These are phyloP conservation scores for Volucella bombylans DNA, from an alignment of 2,888 invertebrate species.

Conservation along the genomic window DNA sequence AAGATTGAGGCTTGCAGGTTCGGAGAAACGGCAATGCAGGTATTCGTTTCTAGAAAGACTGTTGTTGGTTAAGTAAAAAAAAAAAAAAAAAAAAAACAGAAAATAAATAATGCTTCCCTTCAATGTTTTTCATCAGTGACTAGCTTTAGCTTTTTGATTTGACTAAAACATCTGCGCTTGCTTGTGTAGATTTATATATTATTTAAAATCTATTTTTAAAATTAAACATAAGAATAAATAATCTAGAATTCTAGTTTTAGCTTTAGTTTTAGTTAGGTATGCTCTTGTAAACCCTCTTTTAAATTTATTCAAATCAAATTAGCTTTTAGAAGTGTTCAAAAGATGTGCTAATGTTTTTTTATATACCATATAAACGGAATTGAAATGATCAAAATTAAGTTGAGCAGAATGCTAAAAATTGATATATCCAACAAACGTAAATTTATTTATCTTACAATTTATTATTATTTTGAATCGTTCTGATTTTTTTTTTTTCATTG, in stretches of 20 bases:
- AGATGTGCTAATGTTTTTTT: background rate
- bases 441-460: constrained; percentile 9
- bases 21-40: too few relatives aligned
- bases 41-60: too few relatives aligned
- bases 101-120: too few relatives aligned
- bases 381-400: constrained; percentile 63
- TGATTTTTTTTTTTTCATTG: constrained; percentile 74
- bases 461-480: constrained; percentile 10
- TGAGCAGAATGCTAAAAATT: constrained; percentile 63
- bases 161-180: too few relatives aligned
- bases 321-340: background rate
- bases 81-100: too few relatives aligned
- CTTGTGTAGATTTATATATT: too few relatives aligned
- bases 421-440: background rate
- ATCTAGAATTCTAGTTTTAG: background rate
- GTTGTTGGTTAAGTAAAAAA: too few relatives aligned
- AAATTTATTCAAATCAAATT: constrained; percentile 9
- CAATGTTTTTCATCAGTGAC: too few relatives aligned
- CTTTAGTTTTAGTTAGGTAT: constrained; percentile 28
- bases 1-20: too few relatives aligned
- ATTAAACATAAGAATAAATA: too few relatives aligned
- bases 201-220: too few relatives aligned
- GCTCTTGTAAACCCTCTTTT: constrained; percentile 72
- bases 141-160: too few relatives aligned
- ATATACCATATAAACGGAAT: constrained; percentile 42